A percentile compares a stretch with the other conserved stretches of the same genome.
phyloP scores from a whole-genome alignment of 2,888 invertebrate genomes.

The Copidosoma aretas region DNA sequence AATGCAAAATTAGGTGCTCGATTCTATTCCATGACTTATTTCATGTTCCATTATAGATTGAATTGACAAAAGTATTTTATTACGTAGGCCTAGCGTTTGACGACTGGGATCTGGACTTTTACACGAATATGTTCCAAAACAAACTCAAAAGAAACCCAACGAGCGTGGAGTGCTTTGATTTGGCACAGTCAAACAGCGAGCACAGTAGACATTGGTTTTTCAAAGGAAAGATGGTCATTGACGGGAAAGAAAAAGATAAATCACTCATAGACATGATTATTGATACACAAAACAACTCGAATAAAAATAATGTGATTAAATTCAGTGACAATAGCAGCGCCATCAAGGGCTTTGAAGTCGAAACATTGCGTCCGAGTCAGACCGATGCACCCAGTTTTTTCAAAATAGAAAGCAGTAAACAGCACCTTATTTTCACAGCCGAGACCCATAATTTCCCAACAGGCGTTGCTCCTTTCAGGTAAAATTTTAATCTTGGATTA shows the following conservation, averaged over 20 bases:
- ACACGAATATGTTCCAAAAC: constrained; percentile 83
- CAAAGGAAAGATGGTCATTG: constrained; percentile 82
- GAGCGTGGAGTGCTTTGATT: constrained; percentile 96
- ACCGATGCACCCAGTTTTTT: constrained; percentile 73
- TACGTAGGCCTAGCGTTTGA: constrained; percentile 85
- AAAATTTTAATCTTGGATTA: constrained; percentile 30
- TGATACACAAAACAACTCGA: constrained; percentile 83
- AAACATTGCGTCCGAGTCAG: constrained; percentile 72
- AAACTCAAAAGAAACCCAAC: constrained; percentile 91
- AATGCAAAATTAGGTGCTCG: constrained; percentile 75
- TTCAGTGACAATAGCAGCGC: constrained; percentile 98
- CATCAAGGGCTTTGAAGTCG: constrained; percentile 81
- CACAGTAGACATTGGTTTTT: constrained; percentile 99
- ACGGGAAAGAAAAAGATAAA: constrained; percentile 78
- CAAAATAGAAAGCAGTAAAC: constrained; percentile 65
- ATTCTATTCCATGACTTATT: not conserved
- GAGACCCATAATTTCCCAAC: constrained; percentile 99
- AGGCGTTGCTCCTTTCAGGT: constrained; percentile 91
- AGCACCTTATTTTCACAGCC: constrained; percentile 95
- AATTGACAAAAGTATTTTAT: not conserved
- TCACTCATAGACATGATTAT: constrained; percentile 93
- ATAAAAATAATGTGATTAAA: constrained; percentile 94
- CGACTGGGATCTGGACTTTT: constrained; percentile 89
- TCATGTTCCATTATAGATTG: not conserved
- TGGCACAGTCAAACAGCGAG: constrained; percentile 98